Conservation (phyloP, 2,113 vertebrate genomes). For the Rattus rattus region DNA sequence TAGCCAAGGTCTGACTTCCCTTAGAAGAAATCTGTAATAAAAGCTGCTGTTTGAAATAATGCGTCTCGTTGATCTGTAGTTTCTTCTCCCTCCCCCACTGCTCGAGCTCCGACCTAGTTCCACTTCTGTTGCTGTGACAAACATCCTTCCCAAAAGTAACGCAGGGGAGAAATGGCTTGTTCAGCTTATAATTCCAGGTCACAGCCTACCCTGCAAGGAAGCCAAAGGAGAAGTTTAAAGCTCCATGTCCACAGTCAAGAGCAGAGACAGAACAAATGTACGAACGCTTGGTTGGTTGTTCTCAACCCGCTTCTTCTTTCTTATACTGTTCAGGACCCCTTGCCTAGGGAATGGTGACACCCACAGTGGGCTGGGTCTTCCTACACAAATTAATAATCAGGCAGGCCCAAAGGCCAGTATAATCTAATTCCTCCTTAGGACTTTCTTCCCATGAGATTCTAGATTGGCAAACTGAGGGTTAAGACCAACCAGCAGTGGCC, state of each 20-base stretch:
- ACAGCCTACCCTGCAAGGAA: not conserved
- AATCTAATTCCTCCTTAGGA: not conserved
- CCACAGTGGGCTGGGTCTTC: not conserved
- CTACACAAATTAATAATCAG: not conserved
- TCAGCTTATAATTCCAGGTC: not conserved
- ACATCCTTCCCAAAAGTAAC: not conserved
- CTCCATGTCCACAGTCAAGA: no score
- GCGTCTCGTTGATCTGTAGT: not conserved
- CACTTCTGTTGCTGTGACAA: not conserved
- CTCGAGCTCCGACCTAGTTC: not conserved
- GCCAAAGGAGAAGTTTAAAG: not conserved
- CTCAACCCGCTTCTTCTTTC: not conserved
- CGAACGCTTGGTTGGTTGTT: not conserved
- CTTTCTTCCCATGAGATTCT: no score
- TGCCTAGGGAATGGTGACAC: not conserved
- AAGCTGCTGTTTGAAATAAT: not conserved
- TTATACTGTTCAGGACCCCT: not conserved
- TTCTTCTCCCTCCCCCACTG: not conserved
- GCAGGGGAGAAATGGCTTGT: not conserved
- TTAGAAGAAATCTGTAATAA: not conserved
- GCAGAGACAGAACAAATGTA: not conserved
- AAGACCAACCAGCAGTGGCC: not conserved
- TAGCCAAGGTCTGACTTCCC: not conserved
- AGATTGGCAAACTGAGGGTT: not conserved
- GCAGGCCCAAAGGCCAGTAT: not conserved